Conservation (phyloP, 2,888 invertebrate genomes). For the Amblyjoppa proteus region DNA sequence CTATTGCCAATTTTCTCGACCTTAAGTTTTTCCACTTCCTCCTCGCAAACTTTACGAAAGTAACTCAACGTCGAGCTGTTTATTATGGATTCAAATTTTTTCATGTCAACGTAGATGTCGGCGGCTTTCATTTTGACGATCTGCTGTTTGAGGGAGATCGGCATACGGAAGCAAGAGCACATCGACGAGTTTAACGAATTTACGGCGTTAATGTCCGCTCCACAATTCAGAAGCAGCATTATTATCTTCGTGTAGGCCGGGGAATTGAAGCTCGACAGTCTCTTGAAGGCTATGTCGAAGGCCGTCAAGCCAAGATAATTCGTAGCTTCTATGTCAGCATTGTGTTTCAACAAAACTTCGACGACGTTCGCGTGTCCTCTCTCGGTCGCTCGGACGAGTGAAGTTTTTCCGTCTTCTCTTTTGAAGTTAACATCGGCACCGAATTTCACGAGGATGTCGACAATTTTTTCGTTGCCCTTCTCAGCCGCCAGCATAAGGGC, state of each 20-base stretch:
- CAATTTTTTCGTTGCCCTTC: background rate
- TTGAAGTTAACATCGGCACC: background rate
- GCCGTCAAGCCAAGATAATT: background rate
- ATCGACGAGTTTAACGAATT: background rate
- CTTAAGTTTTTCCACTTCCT: background rate
- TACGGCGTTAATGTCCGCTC: background rate
- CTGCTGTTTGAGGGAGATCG: background rate
- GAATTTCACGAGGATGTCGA: background rate
- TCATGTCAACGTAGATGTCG: background rate
- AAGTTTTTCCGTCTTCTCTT: constrained; percentile 9
- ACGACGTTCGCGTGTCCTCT: background rate
- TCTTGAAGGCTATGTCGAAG: background rate
- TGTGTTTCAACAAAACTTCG: background rate
- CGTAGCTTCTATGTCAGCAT: background rate
- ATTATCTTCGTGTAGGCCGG: background rate
- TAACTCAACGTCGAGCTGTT: background rate
- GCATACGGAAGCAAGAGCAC: background rate
- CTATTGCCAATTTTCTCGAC: background rate
- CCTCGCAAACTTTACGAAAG: background rate
- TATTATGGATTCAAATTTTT: background rate
- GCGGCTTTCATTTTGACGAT: background rate
- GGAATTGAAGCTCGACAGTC: background rate
- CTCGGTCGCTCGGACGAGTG: background rate
- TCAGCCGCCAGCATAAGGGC: background rate
- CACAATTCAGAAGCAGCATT: background rate